These are phyloP conservation scores for Callipepla squamata DNA, from an alignment of 2,113 vertebrate species.

Conservation along the genomic window DNA sequence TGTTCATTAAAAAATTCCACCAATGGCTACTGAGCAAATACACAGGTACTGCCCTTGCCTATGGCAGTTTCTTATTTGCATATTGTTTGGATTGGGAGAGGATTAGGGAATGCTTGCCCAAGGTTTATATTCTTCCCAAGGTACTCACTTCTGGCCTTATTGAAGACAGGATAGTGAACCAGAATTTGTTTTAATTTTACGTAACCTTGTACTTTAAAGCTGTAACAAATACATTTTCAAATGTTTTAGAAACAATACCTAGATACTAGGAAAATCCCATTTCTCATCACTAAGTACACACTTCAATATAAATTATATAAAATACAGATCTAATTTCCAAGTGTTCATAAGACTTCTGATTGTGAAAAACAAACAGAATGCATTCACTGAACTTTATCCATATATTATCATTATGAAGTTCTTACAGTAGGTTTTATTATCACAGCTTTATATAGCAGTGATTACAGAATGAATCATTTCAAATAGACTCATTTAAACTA, in stretches of 20 bases:
- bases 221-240: background rate
- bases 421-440: background rate
- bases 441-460: background rate
- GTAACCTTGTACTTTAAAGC: background rate
- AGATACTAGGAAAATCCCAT: background rate
- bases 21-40: background rate
- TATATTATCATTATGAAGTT: background rate
- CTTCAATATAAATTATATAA: background rate
- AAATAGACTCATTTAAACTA: background rate
- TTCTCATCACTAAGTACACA: background rate
- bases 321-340: background rate
- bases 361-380: background rate
- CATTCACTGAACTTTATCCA: background rate
- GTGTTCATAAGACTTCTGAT: background rate
- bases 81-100: background rate
- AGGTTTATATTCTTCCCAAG: background rate
- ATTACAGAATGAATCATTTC: background rate
- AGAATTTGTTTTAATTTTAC: background rate
- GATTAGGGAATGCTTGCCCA: background rate
- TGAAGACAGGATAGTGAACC: background rate
- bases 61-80: background rate
- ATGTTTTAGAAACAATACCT: background rate
- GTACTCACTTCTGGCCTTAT: background rate
- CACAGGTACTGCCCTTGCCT: background rate
- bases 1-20: background rate